Base-by-base conservation (phyloP, 35 echinoderm and acorn worm genomes). In the Eucidaris tribuloides region DNA sequence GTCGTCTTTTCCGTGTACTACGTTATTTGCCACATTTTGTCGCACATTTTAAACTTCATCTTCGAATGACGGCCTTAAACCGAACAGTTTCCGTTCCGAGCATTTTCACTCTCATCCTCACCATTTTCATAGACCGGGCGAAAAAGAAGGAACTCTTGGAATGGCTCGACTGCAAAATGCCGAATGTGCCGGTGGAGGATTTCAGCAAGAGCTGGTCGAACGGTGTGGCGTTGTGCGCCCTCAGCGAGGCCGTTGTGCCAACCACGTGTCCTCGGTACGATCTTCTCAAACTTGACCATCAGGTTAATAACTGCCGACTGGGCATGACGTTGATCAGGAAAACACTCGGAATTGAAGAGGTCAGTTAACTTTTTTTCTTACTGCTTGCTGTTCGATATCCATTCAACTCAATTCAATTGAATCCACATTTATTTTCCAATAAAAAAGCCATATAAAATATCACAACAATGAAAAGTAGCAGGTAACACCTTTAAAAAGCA, bases 291-390 rank as follows among this genome's bases (percentile, higher is more conserved):
- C 91, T 80, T 39, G 57, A 83, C 24, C 39, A 83, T 22, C 15
- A 18, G 9, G 80, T 86, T 36, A 93, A 93, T 44, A 93, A 93
- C 36, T 93, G 91, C 58, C 54, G 91, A 4, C 84, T 93, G 14
- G 91, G 79, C 17, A 79, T 93, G 79, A 80, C 59, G 25, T 80
- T 93, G n/a, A 63, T 84, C 1, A 65, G 71, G 14, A 88, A 81
- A 45, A 77, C 37, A 19, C 65, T 93, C 11, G 91, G 91, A n/a
- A 87, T 93, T 1, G n/a, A 19, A 66, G 80, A 93, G 81, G 91
- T 93, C 71, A 62, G 70, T 55, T 14, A n/a, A n/a, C n/a, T n/a
- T n/a, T n/a, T n/a, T n/a, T n/a, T n/a, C n/a, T n/a, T n/a, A n/a
- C n/a, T n/a, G n/a, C n/a, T n/a, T n/a, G n/a, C n/a, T n/a, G n/a